Evolutionary conservation across 1,140 invertebrate species (phyloP), one percentile per base, ranked within the genome.

Genomic region (Drosophila tristis): DNA sequence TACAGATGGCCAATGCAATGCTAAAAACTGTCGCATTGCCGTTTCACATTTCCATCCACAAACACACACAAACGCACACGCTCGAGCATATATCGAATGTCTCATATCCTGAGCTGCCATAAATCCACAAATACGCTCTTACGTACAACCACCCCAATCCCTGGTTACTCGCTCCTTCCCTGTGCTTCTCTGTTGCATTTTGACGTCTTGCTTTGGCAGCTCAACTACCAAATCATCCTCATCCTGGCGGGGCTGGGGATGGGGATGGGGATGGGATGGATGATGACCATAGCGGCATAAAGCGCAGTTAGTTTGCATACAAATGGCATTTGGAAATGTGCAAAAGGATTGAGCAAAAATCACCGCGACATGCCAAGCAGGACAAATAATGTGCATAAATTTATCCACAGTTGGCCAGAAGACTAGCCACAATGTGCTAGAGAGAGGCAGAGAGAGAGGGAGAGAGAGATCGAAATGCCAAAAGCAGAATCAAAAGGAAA

Each of bases 331-430:
- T 77, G 65, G 48, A 67, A 78, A 72, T 87, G 82, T 67, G 80
- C 59, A 81, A 78, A 87, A 87, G 74, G 62, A 87, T 86, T 74
- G 62, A 23, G 74, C 50, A 75, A 82, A 86, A 86, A 87, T 86
- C 82, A 86, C 72, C 84, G 84, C 82, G 74, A 86, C 84, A 86
- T 86, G 74, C 78, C 76, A 76, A 65, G 62, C 78, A 81, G 82
- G 55, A 86, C 81, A 86, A 86, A 86, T 86, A 86, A 86, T 87
- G 81, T 86, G 82, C 81, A 86, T 86, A 86, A 86, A 86, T 86
- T 87, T 81, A 70, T 71, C 70, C 66, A 64, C 78, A 72, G 47
- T 61, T 65, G 61, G 59, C 60, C 43, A 47, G 53, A 59, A 25
- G 51, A 58, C n/a, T 26, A 49, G 60, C 43, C 23, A 25, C 23